Evolutionary conservation across 2,888 invertebrate genomes (phyloP).

Genomic region (Plusia festucae): DNA sequence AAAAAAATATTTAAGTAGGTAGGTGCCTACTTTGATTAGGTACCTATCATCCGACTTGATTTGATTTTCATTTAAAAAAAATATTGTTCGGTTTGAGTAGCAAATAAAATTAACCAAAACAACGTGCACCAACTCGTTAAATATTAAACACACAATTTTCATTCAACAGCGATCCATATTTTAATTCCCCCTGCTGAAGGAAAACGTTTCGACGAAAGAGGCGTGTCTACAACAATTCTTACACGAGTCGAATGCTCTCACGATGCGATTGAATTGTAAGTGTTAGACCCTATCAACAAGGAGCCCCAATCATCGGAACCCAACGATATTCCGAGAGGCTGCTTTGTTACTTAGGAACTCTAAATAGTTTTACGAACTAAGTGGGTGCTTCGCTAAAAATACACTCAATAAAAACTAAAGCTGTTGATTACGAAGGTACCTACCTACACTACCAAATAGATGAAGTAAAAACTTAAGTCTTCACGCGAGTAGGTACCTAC

Average conservation of each 20-base stretch:
- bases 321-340: slow-evolving; percentile 26
- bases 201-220: slow-evolving; percentile 41
- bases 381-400: slow-evolving; percentile 12
- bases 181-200: slow-evolving; percentile 32
- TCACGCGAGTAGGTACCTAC: too few species aligned
- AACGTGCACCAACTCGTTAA: not conserved
- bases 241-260: slow-evolving; percentile 52
- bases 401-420: not conserved
- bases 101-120: not conserved
- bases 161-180: slow-evolving; percentile 16
- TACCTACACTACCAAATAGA: not conserved
- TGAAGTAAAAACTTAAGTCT: too few species aligned
- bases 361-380: slow-evolving; percentile 20
- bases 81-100: not conserved
- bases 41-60: too few species aligned
- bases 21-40: too few species aligned
- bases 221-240: slow-evolving; percentile 49
- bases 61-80: not conserved
- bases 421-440: too few species aligned
- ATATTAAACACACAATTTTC: not conserved
- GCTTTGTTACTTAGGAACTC: slow-evolving; percentile 27
- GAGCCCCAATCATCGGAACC: slow-evolving; percentile 23
- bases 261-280: slow-evolving; percentile 55
- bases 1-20: too few species aligned
- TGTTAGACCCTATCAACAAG: slow-evolving; percentile 54